phyloP scores from a whole-genome alignment of 2,888 invertebrate species.

The Cheilosia pagana region DNA sequence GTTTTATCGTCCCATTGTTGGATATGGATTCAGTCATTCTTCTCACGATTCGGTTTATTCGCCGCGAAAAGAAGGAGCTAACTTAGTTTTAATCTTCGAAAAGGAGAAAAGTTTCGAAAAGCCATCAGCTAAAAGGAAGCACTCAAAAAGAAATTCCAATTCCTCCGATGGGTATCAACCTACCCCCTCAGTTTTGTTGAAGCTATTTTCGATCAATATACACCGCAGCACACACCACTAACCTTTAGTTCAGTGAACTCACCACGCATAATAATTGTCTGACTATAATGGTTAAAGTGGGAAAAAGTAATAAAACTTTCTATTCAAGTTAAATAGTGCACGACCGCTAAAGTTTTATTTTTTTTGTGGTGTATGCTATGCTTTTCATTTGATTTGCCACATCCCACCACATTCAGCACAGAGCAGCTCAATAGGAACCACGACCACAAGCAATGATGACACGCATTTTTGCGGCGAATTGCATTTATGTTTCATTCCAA shows the following conservation, averaged over 20 bases:
- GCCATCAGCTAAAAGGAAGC: conserved; percentile 24
- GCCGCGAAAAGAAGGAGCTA: background rate
- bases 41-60: background rate
- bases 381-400: conserved; percentile 39
- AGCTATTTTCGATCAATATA: conserved; percentile 45
- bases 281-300: conserved; percentile 51
- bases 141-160: conserved; percentile 19
- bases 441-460: conserved; percentile 14
- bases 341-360: conserved; percentile 48
- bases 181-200: background rate
- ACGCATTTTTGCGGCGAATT: conserved; percentile 35
- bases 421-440: background rate
- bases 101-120: conserved; percentile 30
- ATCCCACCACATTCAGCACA: background rate
- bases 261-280: conserved; percentile 53
- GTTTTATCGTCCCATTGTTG: background rate
- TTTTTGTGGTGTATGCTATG: conserved; percentile 38
- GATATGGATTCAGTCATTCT: conserved; percentile 14
- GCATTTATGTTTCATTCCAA: conserved; percentile 5
- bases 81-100: conserved; percentile 8
- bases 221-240: conserved; percentile 47
- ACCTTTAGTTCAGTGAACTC: conserved; percentile 64
- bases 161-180: background rate
- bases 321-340: conserved; percentile 69
- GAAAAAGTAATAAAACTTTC: conserved; percentile 68